Conservation (phyloP, 1,140 invertebrate genomes). For the Chironomus striatipennis region DNA sequence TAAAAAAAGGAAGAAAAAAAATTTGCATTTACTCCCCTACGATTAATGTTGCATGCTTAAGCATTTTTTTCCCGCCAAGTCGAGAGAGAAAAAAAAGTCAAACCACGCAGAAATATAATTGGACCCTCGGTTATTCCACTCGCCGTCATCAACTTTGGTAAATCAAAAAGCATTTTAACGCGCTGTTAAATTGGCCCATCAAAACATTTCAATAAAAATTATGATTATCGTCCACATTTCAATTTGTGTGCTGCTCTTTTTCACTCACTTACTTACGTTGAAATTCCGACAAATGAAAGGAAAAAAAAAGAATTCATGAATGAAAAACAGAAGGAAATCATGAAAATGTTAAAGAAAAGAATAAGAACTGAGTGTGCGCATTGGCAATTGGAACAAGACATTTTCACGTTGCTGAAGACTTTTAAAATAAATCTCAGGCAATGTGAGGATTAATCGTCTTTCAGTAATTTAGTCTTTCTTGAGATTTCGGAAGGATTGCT, state of each 20-base stretch:
- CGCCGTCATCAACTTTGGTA: background rate
- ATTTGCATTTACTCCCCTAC: background rate
- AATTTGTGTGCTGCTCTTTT: background rate
- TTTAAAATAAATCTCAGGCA: constrained; percentile 2
- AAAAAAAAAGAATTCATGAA: background rate
- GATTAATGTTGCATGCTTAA: constrained; percentile 2
- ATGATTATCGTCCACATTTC: constrained; percentile 12
- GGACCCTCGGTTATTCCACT: background rate
- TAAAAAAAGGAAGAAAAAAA: too few relatives aligned
- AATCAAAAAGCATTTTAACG: constrained; percentile 3
- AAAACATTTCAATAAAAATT: constrained; percentile 10
- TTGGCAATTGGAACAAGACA: background rate
- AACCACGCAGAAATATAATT: constrained; percentile 12
- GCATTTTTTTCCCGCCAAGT: background rate
- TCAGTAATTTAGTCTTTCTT: background rate
- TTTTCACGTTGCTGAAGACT: background rate
- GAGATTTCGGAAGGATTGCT: background rate
- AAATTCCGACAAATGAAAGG: too few relatives aligned
- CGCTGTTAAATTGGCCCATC: constrained; percentile 6
- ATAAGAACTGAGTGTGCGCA: background rate
- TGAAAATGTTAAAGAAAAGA: background rate
- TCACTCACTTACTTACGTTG: too few relatives aligned
- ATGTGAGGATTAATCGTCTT: background rate
- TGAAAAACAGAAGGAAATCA: background rate
- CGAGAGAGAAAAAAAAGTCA: background rate